Conservation (phyloP, 1,140 invertebrate species). For the Drosophila repleta region DNA sequence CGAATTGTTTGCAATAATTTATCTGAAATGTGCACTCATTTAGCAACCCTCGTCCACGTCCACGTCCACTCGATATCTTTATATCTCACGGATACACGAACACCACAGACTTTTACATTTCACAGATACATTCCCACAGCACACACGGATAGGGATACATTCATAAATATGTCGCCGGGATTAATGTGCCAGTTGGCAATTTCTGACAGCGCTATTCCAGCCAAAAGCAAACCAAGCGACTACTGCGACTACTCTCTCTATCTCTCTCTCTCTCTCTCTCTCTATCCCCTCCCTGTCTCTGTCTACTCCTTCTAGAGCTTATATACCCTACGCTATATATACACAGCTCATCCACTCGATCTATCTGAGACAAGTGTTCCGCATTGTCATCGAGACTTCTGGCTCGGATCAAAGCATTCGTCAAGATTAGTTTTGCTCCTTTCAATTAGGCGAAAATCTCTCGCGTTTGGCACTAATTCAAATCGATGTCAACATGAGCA, state of each 20-base stretch:
- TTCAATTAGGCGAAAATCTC: slow-evolving; percentile 34
- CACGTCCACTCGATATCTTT: slow-evolving; percentile 78
- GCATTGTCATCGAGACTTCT: slow-evolving; percentile 9
- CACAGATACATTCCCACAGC: slow-evolving; percentile 42
- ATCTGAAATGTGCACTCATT: slow-evolving; percentile 83
- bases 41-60: slow-evolving; percentile 72
- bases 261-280: background rate
- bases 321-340: slow-evolving; percentile 7
- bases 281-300: background rate
- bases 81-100: slow-evolving; percentile 75
- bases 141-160: slow-evolving; percentile 42
- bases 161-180: slow-evolving; percentile 81
- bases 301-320: background rate
- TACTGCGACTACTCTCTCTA: slow-evolving; percentile 19
- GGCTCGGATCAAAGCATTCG: slow-evolving; percentile 38
- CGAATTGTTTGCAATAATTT: slow-evolving; percentile 82
- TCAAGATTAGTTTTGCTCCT: slow-evolving; percentile 36
- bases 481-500: slow-evolving; percentile 39
- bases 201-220: slow-evolving; percentile 71
- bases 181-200: slow-evolving; percentile 81
- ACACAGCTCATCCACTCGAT: background rate
- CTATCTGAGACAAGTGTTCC: slow-evolving; percentile 17
- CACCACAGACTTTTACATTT: slow-evolving; percentile 43
- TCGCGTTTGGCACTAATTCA: slow-evolving; percentile 35
- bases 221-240: slow-evolving; percentile 29